Conservation (phyloP, 2,113 vertebrate genomes). For the Saccopteryx bilineata region DNA sequence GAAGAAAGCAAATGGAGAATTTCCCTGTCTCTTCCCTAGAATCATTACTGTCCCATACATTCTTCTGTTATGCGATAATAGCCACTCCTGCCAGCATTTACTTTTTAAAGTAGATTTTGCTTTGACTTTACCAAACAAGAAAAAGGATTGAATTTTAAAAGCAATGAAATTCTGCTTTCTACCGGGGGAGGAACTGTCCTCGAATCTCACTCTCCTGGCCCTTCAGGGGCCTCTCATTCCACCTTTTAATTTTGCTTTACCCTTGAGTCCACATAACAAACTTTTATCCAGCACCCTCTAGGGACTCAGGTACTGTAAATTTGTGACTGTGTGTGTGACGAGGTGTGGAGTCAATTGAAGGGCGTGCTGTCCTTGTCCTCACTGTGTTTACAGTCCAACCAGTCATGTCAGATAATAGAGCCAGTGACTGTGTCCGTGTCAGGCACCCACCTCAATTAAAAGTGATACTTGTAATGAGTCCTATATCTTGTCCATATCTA, state of each 20-base stretch:
- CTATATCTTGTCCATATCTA: neutral
- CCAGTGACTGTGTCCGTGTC: neutral
- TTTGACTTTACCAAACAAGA: conserved; percentile 44
- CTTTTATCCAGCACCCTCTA: neutral
- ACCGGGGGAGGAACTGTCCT: neutral
- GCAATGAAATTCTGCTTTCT: neutral
- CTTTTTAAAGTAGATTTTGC: conserved; percentile 51
- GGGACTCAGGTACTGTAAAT: neutral
- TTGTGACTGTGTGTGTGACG: neutral
- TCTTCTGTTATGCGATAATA: conserved; percentile 21
- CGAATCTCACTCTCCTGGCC: neutral
- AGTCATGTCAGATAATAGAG: neutral
- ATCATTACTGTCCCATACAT: conserved; percentile 9
- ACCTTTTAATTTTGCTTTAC: neutral
- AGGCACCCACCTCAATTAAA: neutral
- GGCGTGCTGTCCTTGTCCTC: neutral
- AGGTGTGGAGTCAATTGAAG: too few species aligned
- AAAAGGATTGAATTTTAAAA: conserved; percentile 49
- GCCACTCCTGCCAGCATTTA: conserved; percentile 23
- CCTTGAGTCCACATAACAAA: neutral
- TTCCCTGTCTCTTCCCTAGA: conserved; percentile 23
- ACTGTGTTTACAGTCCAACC: neutral
- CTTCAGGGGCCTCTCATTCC: neutral
- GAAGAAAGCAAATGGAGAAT: neutral
- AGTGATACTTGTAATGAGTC: neutral